These are phyloP conservation scores for Drosophila ambigua DNA, from an alignment of 1,140 invertebrate genomes.

Conservation along the genomic window DNA sequence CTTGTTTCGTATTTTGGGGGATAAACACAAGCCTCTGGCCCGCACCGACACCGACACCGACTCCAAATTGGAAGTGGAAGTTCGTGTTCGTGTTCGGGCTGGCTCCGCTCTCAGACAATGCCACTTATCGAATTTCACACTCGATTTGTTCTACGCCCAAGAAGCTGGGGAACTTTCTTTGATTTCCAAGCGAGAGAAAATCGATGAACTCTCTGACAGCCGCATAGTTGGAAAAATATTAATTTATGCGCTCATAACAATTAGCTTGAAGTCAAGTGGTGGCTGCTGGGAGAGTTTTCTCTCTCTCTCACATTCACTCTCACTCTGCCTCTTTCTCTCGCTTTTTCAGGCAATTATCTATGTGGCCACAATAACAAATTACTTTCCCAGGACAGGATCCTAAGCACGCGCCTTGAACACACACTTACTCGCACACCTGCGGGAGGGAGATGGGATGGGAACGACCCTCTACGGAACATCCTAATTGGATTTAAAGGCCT, in stretches of 20 bases:
- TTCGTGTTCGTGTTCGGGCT: conserved; percentile 5
- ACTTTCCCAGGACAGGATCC: not conserved
- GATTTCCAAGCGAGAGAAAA: conserved; percentile 36
- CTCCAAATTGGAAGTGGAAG: conserved; percentile 20
- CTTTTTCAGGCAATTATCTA: not conserved
- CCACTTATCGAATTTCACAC: conserved; percentile 77
- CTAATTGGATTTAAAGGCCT: conserved; percentile 71
- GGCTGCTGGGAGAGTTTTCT: conserved; percentile 7
- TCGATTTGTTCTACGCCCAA: conserved; percentile 52
- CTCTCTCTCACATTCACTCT: no score
- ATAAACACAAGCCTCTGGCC: conserved; percentile 19
- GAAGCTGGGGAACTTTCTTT: conserved; percentile 22
- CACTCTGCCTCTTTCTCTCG: no score
- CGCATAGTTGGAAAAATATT: conserved; percentile 33
- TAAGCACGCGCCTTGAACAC: conserved; percentile 58
- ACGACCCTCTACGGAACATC: conserved; percentile 27
- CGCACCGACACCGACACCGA: not conserved
- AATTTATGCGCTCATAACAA: conserved; percentile 70
- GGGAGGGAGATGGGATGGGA: not conserved
- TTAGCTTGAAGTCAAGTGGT: conserved; percentile 67
- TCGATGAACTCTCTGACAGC: conserved; percentile 55
- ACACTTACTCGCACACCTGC: conserved; percentile 6
- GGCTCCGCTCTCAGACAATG: conserved; percentile 39
- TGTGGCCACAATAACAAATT: not conserved
- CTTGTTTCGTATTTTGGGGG: conserved; percentile 11